These are phyloP conservation scores for Semnornis frantzii DNA, from an alignment of 2,113 vertebrate genomes.

Conservation along the genomic window DNA sequence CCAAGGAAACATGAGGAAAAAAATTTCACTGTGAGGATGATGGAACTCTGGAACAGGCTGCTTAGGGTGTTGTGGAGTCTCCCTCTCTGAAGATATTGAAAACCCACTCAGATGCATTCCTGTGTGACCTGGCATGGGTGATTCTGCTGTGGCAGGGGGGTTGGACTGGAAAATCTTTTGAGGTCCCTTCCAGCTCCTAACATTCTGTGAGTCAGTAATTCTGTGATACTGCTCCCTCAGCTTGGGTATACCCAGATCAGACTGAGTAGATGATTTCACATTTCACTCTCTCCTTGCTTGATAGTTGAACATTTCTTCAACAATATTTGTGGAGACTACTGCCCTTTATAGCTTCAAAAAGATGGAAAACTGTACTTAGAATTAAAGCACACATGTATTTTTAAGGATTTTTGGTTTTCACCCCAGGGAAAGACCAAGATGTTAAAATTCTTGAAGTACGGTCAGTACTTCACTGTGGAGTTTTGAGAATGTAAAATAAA, in stretches of 20 bases:
- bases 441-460: not conserved
- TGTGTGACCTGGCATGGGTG: too few species aligned
- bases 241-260: accelerated
- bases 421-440: not conserved
- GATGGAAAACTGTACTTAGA: not conserved
- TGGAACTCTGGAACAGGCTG: too few species aligned
- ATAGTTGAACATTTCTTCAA: not conserved
- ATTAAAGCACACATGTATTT: not conserved
- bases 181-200: too few species aligned
- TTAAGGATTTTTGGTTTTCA: not conserved
- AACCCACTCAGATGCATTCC: too few species aligned
- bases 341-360: not conserved
- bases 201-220: too few species aligned
- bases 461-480: not conserved
- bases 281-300: not conserved
- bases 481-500: not conserved
- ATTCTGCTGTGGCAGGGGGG: too few species aligned
- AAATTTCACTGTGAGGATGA: too few species aligned
- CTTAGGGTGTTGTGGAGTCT: too few species aligned
- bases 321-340: not conserved
- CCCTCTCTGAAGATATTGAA: too few species aligned
- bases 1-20: too few species aligned
- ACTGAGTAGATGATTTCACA: not conserved
- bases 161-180: too few species aligned
- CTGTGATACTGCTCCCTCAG: not conserved